These are phyloP conservation scores for Apogon talboti DNA, from an alignment of 2,797 vertebrate species.

Conservation along the genomic window DNA sequence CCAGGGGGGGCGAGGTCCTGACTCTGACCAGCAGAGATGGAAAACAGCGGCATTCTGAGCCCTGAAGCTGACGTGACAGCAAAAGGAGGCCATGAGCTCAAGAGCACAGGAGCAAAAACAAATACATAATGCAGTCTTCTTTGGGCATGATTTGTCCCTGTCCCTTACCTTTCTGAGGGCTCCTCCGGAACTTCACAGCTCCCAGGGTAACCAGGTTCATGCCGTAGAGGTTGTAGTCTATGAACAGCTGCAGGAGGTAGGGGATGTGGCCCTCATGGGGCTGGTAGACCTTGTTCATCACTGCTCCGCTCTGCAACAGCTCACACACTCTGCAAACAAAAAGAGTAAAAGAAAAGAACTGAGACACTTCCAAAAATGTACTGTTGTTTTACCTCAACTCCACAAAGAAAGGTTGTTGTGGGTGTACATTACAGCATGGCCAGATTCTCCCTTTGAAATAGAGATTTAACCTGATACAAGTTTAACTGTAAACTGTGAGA, in stretches of 20 bases:
- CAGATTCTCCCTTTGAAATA: conserved; percentile 1
- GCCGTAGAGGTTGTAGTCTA: conserved; percentile 98
- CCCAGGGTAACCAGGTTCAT: conserved; percentile 96
- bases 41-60: neutral
- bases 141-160: neutral
- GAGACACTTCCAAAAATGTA: neutral
- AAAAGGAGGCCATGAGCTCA: neutral
- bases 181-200: conserved; percentile 93
- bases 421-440: neutral
- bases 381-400: neutral
- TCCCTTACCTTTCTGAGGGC: conserved; percentile 86
- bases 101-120: neutral
- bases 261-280: conserved; percentile 98
- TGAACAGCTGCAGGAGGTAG: conserved; percentile 98
- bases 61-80: neutral
- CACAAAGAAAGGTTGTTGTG: neutral
- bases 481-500: neutral
- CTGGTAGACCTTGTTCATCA: conserved; percentile 98
- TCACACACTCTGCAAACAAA: conserved; percentile 90
- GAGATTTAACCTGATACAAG: neutral
- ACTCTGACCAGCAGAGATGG: conserved; percentile 8
- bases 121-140: too few relatives aligned
- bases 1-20: neutral
- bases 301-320: conserved; percentile 95
- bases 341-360: neutral